phyloP scores from a whole-genome alignment of 92 coral and sea anemone species.

The Epizoanthus rinbou region DNA sequence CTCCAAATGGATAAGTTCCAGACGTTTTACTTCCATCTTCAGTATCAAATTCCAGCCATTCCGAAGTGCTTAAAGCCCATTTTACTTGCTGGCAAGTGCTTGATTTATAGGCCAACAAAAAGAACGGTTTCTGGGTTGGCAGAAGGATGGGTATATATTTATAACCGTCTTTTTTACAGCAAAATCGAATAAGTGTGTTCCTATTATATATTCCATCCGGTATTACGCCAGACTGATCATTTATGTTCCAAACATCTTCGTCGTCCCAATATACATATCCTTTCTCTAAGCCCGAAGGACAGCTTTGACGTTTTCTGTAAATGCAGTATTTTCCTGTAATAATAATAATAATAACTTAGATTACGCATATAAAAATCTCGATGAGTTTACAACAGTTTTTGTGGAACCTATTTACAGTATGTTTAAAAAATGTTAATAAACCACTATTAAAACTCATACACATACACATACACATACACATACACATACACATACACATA shows the following conservation, averaged over 20 bases:
- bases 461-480: too few relatives aligned
- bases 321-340: conserved; percentile 59
- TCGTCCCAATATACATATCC: conserved; percentile 66
- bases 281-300: conserved; percentile 36
- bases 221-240: conserved; percentile 9
- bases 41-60: conserved; percentile 29
- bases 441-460: too few relatives aligned
- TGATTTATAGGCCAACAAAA: conserved; percentile 48
- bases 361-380: too few relatives aligned
- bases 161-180: conserved; percentile 49
- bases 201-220: conserved; percentile 58
- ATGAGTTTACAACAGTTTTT: too few relatives aligned
- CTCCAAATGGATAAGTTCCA: conserved; percentile 15
- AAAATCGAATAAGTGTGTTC: conserved; percentile 49
- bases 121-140: conserved; percentile 58
- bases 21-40: background rate
- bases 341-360: too few relatives aligned
- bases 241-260: conserved; percentile 40
- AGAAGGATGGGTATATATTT: conserved; percentile 39
- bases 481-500: too few relatives aligned
- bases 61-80: conserved; percentile 16
- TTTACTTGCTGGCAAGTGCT: conserved; percentile 50
- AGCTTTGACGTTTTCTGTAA: conserved; percentile 47
- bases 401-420: too few relatives aligned
- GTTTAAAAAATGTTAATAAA: too few relatives aligned